phyloP scores from a whole-genome alignment of 2,797 vertebrate species.

The Rhodeus uyekii region DNA sequence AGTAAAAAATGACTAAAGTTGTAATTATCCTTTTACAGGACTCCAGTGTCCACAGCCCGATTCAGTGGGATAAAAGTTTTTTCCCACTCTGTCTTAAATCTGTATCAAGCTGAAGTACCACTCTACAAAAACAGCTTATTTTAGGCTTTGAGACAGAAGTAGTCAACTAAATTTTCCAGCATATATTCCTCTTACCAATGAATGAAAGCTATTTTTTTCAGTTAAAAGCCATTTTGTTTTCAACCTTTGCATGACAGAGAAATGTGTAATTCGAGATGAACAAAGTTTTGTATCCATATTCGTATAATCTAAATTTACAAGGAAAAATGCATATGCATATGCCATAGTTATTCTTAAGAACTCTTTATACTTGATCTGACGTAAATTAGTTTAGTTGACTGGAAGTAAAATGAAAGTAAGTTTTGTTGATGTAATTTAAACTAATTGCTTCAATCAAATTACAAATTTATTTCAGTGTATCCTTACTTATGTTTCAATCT shows the following conservation, averaged over 20 bases:
- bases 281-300: background rate
- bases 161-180: conserved; percentile 2
- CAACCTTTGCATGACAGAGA: conserved; percentile 6
- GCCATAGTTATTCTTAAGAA: background rate
- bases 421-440: background rate
- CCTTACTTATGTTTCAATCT: background rate
- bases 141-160: background rate
- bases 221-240: conserved; percentile 25
- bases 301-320: background rate
- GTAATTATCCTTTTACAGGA: conserved; percentile 8
- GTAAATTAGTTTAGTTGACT: background rate
- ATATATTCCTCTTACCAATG: conserved; percentile 25
- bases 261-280: background rate
- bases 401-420: background rate
- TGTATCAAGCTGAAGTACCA: conserved; percentile 8
- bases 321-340: background rate
- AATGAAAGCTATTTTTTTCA: conserved; percentile 17
- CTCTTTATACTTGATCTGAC: background rate
- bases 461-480: background rate
- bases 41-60: background rate
- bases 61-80: conserved; percentile 19
- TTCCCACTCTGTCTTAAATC: conserved; percentile 12
- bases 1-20: conserved; percentile 4
- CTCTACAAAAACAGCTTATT: conserved; percentile 10
- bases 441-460: background rate